Conservation (phyloP, 2,888 invertebrate genomes). For the Autographa gamma region DNA sequence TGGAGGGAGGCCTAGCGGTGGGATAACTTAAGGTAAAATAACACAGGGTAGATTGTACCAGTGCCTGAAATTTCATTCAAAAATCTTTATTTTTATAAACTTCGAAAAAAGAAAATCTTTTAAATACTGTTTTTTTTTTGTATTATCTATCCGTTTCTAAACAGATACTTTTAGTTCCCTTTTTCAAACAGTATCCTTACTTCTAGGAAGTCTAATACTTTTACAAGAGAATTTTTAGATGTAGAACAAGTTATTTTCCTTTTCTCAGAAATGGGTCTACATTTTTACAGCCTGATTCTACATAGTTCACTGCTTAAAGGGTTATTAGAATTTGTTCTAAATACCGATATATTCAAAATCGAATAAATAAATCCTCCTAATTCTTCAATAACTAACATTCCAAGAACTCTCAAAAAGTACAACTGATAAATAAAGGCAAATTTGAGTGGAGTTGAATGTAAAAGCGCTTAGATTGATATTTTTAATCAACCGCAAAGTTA, state of each 20-base stretch:
- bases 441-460: constrained; percentile 45
- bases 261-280: too few relatives aligned
- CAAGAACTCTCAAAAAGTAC: constrained; percentile 31
- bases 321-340: too few relatives aligned
- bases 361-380: too few relatives aligned
- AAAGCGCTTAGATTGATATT: constrained; percentile 71
- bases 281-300: too few relatives aligned
- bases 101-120: background rate
- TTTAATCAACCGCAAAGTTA: constrained; percentile 75
- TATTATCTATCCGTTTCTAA: background rate
- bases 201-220: background rate
- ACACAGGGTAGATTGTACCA: too few relatives aligned
- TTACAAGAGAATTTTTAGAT: background rate
- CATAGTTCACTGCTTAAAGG: too few relatives aligned
- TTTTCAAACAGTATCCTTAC: background rate
- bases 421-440: constrained; percentile 46
- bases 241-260: too few relatives aligned
- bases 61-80: too few relatives aligned
- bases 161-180: background rate
- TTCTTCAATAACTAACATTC: constrained; percentile 26
- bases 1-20: too few relatives aligned
- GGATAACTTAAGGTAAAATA: too few relatives aligned
- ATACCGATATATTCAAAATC: constrained; percentile 13
- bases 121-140: background rate
- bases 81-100: background rate